Conservation (phyloP, 2,888 invertebrate species). For the Cephalotes varians region DNA sequence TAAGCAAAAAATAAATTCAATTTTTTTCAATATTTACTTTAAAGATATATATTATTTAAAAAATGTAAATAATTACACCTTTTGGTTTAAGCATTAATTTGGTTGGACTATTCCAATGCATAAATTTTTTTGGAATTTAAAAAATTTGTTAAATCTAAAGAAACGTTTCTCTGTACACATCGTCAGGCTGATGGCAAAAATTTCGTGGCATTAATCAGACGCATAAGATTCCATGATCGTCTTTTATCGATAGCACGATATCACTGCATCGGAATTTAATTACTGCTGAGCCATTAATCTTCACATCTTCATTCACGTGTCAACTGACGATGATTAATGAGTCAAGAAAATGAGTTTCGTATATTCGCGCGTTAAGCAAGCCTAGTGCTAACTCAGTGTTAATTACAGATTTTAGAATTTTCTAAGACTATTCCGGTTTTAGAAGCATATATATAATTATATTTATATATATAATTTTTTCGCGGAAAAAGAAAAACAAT, state of each 20-base stretch:
- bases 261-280: constrained; percentile 32
- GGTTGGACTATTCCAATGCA: too few relatives aligned
- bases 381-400: not conserved
- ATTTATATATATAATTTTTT: not conserved
- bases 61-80: constrained; percentile 5
- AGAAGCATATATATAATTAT: too few relatives aligned
- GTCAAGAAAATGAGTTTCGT: constrained; percentile 20
- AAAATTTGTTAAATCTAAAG: too few relatives aligned
- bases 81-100: too few relatives aligned
- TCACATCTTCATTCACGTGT: constrained; percentile 26
- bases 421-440: not conserved
- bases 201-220: not conserved
- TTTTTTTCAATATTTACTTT: too few relatives aligned
- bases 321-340: constrained; percentile 30
- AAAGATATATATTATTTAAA: too few relatives aligned
- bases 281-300: constrained; percentile 30
- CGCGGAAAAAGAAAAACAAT: not conserved
- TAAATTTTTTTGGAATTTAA: too few relatives aligned
- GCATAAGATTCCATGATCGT: constrained; percentile 12
- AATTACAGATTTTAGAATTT: constrained; percentile 18
- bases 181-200: not conserved
- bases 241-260: constrained; percentile 10
- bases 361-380: not conserved
- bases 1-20: too few relatives aligned
- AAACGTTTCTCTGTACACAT: too few relatives aligned